These are phyloP conservation scores for Cladopsammia gracilis DNA, from an alignment of 64 coral and sea anemone species.

Conservation along the genomic window DNA sequence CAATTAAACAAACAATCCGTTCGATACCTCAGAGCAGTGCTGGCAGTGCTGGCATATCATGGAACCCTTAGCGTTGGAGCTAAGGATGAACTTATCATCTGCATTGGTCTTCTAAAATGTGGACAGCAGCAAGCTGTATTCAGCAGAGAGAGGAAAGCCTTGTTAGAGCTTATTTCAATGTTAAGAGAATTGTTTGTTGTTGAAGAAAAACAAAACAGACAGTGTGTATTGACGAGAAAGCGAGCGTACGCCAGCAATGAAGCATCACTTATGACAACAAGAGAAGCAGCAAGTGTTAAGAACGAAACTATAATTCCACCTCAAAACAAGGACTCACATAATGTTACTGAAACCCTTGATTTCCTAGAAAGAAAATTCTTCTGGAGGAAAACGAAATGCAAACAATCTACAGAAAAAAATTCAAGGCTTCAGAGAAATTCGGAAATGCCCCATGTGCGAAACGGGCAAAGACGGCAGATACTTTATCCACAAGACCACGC, in stretches of 20 bases:
- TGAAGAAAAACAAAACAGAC: constrained; percentile 30
- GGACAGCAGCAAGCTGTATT: constrained; percentile 43
- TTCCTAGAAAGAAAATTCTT: constrained; percentile 4
- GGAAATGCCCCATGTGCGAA: constrained; percentile 17
- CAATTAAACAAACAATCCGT: constrained; percentile 39
- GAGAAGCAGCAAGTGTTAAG: constrained; percentile 12
- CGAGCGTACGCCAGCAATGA: constrained; percentile 57
- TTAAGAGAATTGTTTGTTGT: constrained; percentile 17
- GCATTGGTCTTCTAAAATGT: constrained; percentile 46
- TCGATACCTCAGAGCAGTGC: constrained; percentile 25
- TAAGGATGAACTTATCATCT: constrained; percentile 27
- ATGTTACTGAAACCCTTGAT: constrained; percentile 6
- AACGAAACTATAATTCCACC: constrained; percentile 1
- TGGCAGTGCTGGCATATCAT: constrained; percentile 34
- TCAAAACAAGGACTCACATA: not conserved
- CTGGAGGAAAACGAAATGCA: constrained; percentile 36
- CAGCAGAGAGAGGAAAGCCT: constrained; percentile 46
- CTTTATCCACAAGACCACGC: not conserved
- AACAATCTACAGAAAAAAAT: constrained; percentile 4
- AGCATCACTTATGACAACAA: constrained; percentile 42
- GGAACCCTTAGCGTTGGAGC: constrained; percentile 42
- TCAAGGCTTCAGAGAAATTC: constrained; percentile 21
- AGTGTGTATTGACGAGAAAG: constrained; percentile 27
- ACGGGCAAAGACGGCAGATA: constrained; percentile 31
- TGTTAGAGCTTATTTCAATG: constrained; percentile 60